These are phyloP conservation scores for Rhipidura dahli DNA, from an alignment of 2,113 vertebrate species.

Conservation along the genomic window DNA sequence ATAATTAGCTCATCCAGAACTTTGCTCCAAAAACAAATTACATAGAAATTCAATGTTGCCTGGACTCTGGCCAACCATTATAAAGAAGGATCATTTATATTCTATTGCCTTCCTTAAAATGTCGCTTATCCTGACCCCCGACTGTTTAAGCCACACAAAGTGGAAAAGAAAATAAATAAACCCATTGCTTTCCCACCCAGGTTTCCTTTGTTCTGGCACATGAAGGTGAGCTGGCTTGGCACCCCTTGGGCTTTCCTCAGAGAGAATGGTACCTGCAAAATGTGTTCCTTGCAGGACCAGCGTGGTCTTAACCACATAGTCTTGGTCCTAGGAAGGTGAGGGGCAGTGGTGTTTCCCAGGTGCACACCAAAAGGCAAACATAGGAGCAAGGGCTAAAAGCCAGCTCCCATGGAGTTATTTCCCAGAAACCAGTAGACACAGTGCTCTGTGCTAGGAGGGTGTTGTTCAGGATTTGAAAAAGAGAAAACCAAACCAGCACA, in stretches of 20 bases:
- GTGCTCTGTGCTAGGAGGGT: not conserved
- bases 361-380: not conserved
- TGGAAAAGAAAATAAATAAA: conserved; percentile 17
- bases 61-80: conserved; percentile 67
- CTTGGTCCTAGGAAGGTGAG: not conserved
- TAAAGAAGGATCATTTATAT: conserved; percentile 62
- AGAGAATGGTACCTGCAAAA: not conserved
- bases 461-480: not conserved
- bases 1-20: conserved; percentile 75
- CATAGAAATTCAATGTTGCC: conserved; percentile 55
- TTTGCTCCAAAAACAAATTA: conserved; percentile 67
- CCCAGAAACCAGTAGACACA: not conserved
- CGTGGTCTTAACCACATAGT: rapidly evolving
- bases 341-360: not conserved
- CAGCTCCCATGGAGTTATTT: not conserved
- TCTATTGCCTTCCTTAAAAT: conserved; percentile 45
- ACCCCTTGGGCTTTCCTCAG: not conserved
- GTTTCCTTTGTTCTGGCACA: not conserved
- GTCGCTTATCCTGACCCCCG: conserved; percentile 10
- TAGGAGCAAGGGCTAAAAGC: not conserved
- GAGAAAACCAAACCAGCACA: not conserved
- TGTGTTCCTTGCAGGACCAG: not conserved
- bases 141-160: conserved; percentile 42
- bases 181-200: not conserved
- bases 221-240: conserved; percentile 19